A percentile compares a stretch with the other conserved stretches of the same genome.
These are phyloP conservation scores for Sinocyclocheilus maitianheensis DNA, from an alignment of 2,113 vertebrate species.

Conservation along the genomic window DNA sequence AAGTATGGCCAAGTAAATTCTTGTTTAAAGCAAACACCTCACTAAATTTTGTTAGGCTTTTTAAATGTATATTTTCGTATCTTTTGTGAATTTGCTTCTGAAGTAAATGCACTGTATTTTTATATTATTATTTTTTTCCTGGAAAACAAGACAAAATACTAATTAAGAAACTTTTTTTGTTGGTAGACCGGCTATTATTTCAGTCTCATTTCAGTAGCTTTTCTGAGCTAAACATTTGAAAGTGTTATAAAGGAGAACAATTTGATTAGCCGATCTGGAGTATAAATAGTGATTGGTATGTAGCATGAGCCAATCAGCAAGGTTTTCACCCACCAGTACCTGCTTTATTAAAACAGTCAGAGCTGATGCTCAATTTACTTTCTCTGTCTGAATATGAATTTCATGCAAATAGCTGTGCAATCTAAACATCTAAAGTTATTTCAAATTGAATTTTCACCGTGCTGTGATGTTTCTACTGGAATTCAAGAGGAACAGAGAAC, in stretches of 20 bases:
- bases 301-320: neutral
- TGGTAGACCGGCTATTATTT: too few relatives aligned
- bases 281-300: constrained; percentile 2
- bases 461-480: neutral
- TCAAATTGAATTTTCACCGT: neutral
- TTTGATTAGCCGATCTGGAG: neutral
- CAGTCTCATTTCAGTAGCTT: neutral
- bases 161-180: too few relatives aligned
- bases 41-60: too few relatives aligned
- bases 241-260: neutral
- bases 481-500: neutral
- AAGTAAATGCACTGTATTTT: too few relatives aligned
- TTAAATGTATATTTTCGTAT: too few relatives aligned
- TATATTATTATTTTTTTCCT: too few relatives aligned
- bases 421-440: constrained; percentile 4
- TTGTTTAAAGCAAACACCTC: too few relatives aligned
- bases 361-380: constrained; percentile 6
- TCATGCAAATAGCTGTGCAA: neutral
- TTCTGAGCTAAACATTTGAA: neutral
- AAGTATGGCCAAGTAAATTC: too few relatives aligned
- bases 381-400: constrained; percentile 1
- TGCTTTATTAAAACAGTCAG: constrained; percentile 11
- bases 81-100: too few relatives aligned
- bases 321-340: neutral
- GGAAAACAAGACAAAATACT: too few relatives aligned